Base-by-base conservation (phyloP, 1,140 invertebrate species). In the Drosophila serrata region DNA sequence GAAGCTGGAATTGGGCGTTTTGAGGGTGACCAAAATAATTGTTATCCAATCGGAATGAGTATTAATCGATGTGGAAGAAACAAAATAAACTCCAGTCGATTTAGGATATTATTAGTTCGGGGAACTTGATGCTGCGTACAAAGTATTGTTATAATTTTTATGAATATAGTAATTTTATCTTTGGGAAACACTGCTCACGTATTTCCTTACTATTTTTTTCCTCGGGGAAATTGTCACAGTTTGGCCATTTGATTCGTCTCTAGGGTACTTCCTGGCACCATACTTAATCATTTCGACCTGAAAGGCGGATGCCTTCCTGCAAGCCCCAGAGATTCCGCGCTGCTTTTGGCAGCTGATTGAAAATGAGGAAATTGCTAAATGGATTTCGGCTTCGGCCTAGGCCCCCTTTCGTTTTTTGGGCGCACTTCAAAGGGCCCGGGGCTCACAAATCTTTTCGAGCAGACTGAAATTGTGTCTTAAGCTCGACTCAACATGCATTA, bases 401-500 rank as follows among this genome's bases (percentile, higher is more conserved):
- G 19, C 15, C 13, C 45, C 19, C 13, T 8, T 43, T 35, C 22
- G n/a, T 31, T 56, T 74, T 56, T 60, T 49, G 62, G 51, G 40
- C 49, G 49, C 75, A 88, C 84, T 74, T 88, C 73, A 81, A 88
- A 80, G 58, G 57, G 19, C 19, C 51, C 37, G 33, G 51, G 70
- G 56, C 40, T 48, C 51, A 48, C 57, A 90, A 87, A 81, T 76
- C 61, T 68, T 65, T 81, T 61, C 65, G 48, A 82, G 85, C 63
- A 56, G 73, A 74, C 76, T 81, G 55, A 81, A 88, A 88, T 90
- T 88, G 81, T 88, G 81, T 81, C 85, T 90, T 88, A 88, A 88
- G 85, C 85, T 73, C 75, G 74, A 88, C 85, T 88, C 85, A 88
- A 84, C 85, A 68, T 88, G 84, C 84, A 88, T 88, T 88, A 88